phyloP scores from a whole-genome alignment of 2,888 invertebrate species.

The Prenolepis imparis region DNA sequence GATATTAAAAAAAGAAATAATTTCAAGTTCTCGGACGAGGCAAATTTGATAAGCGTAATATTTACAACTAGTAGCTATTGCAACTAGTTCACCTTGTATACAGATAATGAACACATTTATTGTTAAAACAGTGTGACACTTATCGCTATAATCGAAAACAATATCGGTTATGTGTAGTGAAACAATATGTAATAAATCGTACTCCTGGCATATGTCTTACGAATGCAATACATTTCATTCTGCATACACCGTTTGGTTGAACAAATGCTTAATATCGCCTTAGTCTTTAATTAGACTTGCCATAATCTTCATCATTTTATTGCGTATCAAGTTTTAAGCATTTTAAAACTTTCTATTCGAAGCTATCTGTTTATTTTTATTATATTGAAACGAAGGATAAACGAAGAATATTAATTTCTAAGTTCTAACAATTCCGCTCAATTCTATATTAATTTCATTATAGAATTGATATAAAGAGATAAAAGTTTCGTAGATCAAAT shows the following conservation, averaged over 20 bases:
- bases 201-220: conserved; percentile 55
- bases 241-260: neutral
- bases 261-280: neutral
- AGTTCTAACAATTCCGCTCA: neutral
- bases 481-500: neutral
- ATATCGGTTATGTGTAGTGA: conserved; percentile 58
- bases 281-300: neutral
- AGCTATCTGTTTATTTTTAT: neutral
- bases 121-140: neutral
- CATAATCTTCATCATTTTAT: neutral
- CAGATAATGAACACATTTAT: neutral
- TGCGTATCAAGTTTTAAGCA: neutral
- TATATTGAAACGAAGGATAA: neutral
- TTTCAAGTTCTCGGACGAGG: neutral
- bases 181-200: conserved; percentile 67
- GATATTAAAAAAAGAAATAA: conserved; percentile 3
- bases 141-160: neutral
- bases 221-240: neutral
- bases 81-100: neutral
- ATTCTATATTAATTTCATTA: neutral
- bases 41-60: neutral
- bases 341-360: neutral
- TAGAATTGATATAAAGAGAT: neutral
- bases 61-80: neutral
- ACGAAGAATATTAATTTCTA: neutral